Evolutionary conservation across 2,797 vertebrate species (phyloP), one percentile per base, ranked within the genome.

Genomic region (Anolis apletophallus): DNA sequence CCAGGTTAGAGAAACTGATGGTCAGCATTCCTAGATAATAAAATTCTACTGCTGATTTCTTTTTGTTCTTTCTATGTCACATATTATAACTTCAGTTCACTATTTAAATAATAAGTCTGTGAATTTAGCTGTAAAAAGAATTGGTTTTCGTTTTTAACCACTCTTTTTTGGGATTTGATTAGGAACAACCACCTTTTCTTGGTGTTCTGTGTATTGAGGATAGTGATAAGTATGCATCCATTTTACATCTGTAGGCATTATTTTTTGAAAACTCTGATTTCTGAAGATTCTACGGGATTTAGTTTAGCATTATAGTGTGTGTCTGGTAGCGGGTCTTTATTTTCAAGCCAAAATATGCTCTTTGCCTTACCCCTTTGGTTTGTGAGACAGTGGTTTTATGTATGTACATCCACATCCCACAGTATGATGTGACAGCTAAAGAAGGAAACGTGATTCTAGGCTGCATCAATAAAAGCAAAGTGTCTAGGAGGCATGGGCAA

Each of bases 301-400:
- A 72, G 13, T 79, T 32, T 72, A 85, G 68, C 75, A 84, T 84
- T 87, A 87, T 72, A 61, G 12, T 76, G 64, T 68, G 46, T n/a
- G 50, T 77, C 85, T 67, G 46, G n/a, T 55, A 84, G 73, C 83
- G 88, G 54, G 80, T 80, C 36, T 0, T 84, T 73, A 21, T 59
- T 85, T 90, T 80, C 85, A 74, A 80, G 69, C 21, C 83, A 59
- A 85, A 7, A 34, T 1, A 69, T 26, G 8, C 46, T 12, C 54
- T 68, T 64, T 82, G 32, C 50, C 81, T 67, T 34, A 3, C 40
- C 59, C 14, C 7, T 36, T n/a, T 50, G 23, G 69, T 52, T 59
- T 54, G 52, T 55, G 57, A 57, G 32, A 34, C 54, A 61, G 40
- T 32, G 21, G 9, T 81, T 87, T 69, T 76, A 68, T 72, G 10